Evolutionary conservation across 1,140 invertebrate species (phyloP).

Genomic region (Diploscapter pachys): DNA sequence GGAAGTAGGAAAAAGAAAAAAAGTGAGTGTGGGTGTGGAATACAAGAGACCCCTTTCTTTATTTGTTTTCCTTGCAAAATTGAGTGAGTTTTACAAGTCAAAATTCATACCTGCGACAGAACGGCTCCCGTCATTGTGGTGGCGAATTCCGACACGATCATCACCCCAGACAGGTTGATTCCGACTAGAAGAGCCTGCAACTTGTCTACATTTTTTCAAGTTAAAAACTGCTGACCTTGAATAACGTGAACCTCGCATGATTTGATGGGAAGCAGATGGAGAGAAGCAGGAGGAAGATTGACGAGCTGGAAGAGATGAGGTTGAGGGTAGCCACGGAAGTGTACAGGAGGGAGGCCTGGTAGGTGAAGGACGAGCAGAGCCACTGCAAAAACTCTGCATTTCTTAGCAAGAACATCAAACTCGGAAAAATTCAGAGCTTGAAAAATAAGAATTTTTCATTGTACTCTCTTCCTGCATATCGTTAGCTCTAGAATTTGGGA

Average conservation of each 20-base stretch:
- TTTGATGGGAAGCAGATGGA: conserved; percentile 29
- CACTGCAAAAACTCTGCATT: conserved; percentile 25
- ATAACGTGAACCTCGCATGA: conserved; percentile 18
- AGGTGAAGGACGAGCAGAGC: conserved; percentile 35
- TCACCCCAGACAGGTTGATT: conserved; percentile 32
- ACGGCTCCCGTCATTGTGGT: conserved; percentile 17
- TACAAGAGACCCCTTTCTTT: background rate
- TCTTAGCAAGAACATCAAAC: conserved; percentile 1
- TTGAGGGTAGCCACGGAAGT: conserved; percentile 36
- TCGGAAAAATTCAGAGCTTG: background rate
- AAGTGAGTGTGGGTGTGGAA: no score
- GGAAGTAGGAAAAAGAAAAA: no score
- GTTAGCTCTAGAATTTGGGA: background rate
- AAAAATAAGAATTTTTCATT: conserved; percentile 4
- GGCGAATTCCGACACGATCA: conserved; percentile 29
- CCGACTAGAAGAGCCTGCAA: conserved; percentile 25
- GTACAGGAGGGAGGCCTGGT: conserved; percentile 36
- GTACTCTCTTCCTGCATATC: background rate
- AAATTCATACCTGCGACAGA: conserved; percentile 22
- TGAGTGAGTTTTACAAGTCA: background rate
- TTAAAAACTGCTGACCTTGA: conserved; percentile 19
- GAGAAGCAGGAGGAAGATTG: conserved; percentile 31
- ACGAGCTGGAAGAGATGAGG: conserved; percentile 32
- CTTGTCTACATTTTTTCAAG: background rate
- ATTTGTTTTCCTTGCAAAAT: background rate